Evolutionary conservation across 2,888 invertebrate genomes (phyloP), one percentile per base, ranked within the genome.

Genomic region (Horisme vitalbata): DNA sequence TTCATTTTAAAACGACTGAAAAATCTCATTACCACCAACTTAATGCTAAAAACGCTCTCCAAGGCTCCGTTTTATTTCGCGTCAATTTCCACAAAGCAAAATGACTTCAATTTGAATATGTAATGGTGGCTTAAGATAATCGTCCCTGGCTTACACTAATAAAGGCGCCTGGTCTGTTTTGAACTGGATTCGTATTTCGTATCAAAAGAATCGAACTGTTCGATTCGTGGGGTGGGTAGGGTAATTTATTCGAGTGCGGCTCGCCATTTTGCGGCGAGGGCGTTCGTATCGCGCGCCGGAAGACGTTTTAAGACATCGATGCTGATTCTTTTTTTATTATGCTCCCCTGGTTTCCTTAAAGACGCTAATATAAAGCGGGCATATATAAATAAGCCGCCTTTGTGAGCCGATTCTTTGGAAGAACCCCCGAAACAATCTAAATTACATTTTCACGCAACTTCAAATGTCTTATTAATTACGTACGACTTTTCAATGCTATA

Each of bases 361-460:
- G 87, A 88, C 85, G 86, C 88, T 88, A 89, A 89, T 89, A 88
- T 82, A 89, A 86, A 85, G 79, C 83, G 77, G 79, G 82, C 85
- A 85, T 86, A 84, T 84, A 89, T 88, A 89, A 88, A 88, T 85
- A 89, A 86, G 75, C 78, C 71, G 75, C 82, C 79, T 84, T 88
- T 89, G 86, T 87, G 64, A 78, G 61, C 69, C 67, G 67, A 75
- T 79, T 71, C 64, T 57, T 55, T 83, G 81, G 85, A 85, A 83
- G 70, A 55, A 75, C 86, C 87, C 71, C 86, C 79, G 84, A 88
- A 88, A 89, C 88, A 89, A 88, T 89, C 88, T 88, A 89, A 89
- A 89, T 89, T 89, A 89, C 89, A 88, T 89, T 89, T 89, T 89
- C 89, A 89, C 88, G 88, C 88, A 86, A 89, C 89, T 89, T 86